These are phyloP conservation scores for Heteromyza rotundicornis DNA, from an alignment of 2,888 invertebrate genomes.

Conservation along the genomic window DNA sequence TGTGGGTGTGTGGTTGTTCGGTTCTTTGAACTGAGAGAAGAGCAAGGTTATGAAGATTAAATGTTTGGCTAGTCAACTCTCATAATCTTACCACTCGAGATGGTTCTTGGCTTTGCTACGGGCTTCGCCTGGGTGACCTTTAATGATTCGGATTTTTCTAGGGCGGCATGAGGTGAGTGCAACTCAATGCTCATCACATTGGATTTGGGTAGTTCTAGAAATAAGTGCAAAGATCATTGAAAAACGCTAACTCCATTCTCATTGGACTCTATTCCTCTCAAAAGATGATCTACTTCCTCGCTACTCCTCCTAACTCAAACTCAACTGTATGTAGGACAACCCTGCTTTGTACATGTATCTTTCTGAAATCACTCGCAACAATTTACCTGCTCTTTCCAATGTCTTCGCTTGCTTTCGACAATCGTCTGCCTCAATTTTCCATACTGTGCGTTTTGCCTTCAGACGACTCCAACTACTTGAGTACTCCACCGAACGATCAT, in stretches of 20 bases:
- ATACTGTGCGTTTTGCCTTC: constrained; percentile 63
- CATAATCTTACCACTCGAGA: constrained; percentile 37
- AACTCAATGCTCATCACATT: constrained; percentile 62
- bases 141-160: constrained; percentile 27
- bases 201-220: constrained; percentile 57
- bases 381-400: constrained; percentile 47
- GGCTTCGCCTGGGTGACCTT: constrained; percentile 47
- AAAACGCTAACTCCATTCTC: neutral
- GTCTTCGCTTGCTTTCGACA: constrained; percentile 14
- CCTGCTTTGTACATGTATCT: too few relatives aligned
- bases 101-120: constrained; percentile 54
- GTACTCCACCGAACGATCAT: constrained; percentile 42
- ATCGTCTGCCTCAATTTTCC: constrained; percentile 50
- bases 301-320: neutral
- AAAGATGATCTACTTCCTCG: constrained; percentile 33
- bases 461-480: constrained; percentile 68
- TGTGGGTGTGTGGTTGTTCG: constrained; percentile 21
- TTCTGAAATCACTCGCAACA: too few relatives aligned
- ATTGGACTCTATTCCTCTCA: constrained; percentile 1
- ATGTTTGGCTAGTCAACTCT: neutral
- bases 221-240: neutral
- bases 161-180: constrained; percentile 47
- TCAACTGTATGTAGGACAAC: too few relatives aligned
- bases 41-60: neutral
- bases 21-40: constrained; percentile 18